A percentile compares a stretch with the other conserved stretches of the same genome.
Conservation (phyloP, 1,140 invertebrate genomes). For the Phymorhynchus buccinoides region DNA sequence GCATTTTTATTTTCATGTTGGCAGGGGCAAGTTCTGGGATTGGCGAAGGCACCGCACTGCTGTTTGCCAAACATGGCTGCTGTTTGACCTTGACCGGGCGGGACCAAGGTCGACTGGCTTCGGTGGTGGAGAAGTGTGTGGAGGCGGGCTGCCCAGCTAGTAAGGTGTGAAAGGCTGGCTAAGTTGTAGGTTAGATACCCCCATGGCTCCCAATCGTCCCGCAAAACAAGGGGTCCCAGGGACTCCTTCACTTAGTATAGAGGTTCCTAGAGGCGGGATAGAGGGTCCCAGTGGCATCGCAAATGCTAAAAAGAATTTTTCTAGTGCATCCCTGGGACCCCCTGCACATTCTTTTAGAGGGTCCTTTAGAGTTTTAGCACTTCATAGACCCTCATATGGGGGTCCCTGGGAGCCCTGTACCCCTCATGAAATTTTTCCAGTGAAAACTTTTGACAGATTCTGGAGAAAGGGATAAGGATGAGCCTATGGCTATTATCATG, state of each 20-base stretch:
- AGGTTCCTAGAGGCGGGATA: no score
- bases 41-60: conserved; percentile 50
- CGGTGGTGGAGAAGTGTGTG: conserved; percentile 38
- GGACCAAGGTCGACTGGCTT: conserved; percentile 43
- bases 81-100: conserved; percentile 49
- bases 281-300: no score
- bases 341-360: no score
- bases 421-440: background rate
- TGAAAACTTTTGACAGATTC: background rate
- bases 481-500: background rate
- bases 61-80: conserved; percentile 51
- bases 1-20: background rate
- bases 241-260: no score
- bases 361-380: no score
- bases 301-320: no score
- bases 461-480: background rate
- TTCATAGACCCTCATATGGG: no score
- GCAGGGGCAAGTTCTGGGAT: conserved; percentile 55
- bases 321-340: no score
- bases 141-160: conserved; percentile 28
- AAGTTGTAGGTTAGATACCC: background rate
- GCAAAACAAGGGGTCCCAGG: no score
- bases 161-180: conserved; percentile 38
- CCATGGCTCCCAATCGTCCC: no score
- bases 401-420: no score